Conservation (phyloP, 2,113 vertebrate species). For the Cettia cetti region DNA sequence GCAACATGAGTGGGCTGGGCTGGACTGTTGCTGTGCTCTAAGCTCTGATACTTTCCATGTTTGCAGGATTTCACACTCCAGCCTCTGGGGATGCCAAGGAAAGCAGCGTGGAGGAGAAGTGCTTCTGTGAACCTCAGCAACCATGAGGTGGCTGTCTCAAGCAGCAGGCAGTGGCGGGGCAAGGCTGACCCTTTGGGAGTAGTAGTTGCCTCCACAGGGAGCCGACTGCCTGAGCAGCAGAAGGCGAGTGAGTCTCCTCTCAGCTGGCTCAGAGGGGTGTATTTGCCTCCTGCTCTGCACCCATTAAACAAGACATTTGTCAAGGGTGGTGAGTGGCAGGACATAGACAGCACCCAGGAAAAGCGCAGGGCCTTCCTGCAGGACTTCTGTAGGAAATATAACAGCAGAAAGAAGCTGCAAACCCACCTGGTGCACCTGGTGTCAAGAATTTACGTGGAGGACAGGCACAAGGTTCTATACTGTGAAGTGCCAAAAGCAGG, state of each 20-base stretch:
- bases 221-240: neutral
- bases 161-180: neutral
- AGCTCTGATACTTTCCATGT: constrained; percentile 51
- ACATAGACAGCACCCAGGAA: constrained; percentile 49
- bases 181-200: neutral
- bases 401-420: constrained; percentile 10
- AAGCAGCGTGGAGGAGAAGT: neutral
- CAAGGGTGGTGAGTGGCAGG: constrained; percentile 54
- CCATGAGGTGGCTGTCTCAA: neutral
- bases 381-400: constrained; percentile 70
- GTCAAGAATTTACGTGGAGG: constrained; percentile 77
- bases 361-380: constrained; percentile 67
- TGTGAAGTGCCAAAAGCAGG: constrained; percentile 78
- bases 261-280: constrained; percentile 19
- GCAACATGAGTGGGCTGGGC: neutral
- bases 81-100: neutral
- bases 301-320: constrained; percentile 57
- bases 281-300: neutral
- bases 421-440: constrained; percentile 61
- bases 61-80: constrained; percentile 53
- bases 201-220: neutral
- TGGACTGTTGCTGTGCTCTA: neutral
- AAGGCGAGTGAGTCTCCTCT: neutral
- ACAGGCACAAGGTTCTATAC: constrained; percentile 77
- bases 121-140: neutral